Evolutionary conservation across 1,140 invertebrate species (phyloP), one percentile per base, ranked within the genome.

Genomic region (Pygmarrhopalites habei): DNA sequence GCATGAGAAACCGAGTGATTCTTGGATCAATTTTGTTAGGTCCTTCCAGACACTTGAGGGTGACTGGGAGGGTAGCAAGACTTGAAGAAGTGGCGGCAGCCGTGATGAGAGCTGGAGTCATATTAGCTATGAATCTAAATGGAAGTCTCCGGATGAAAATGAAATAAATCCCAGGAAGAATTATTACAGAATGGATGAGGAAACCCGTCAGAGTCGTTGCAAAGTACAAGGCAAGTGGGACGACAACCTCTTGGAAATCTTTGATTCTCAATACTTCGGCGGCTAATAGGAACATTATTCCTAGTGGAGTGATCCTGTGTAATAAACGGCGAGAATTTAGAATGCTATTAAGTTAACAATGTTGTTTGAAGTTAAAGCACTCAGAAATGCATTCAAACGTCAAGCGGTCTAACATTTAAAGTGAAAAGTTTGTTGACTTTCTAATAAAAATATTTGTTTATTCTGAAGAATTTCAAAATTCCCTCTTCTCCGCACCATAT

Each of bases 31-130:
- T 77, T 32, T 79, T 74, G 53, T 82, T 75, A 62, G 80, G 83
- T 68, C 85, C 81, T 70, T 85, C 83, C 49, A 86, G 72, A 75
- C 83, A 85, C 17, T 75, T 74, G 71, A 85, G 83, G 17, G 83
- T 84, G 25, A 85, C 76, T 12, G 84, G 83, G 21, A 85, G 73
- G 14, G 83, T 82, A 7, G 82, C 83, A 51, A 82, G 77, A 72
- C 81, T 83, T n/a, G n/a, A n/a, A n/a, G n/a, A n/a, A n/a, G n/a
- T n/a, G n/a, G n/a, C n/a, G n/a, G n/a, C n/a, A n/a, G 77, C 79
- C 14, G 79, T 79, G 15, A 77, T 71, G 65, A 79, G 62, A 23
- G 79, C 79, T 67, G 79, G 76, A 5, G 74, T 71, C 62, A 79
- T 77, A 25, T 76, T 77, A 12, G 69, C 68, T 0, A 78, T 72